A percentile compares a stretch with the other conserved stretches of the same genome.
Conservation (phyloP, 2,797 vertebrate genomes). For the Nannoperca australis region DNA sequence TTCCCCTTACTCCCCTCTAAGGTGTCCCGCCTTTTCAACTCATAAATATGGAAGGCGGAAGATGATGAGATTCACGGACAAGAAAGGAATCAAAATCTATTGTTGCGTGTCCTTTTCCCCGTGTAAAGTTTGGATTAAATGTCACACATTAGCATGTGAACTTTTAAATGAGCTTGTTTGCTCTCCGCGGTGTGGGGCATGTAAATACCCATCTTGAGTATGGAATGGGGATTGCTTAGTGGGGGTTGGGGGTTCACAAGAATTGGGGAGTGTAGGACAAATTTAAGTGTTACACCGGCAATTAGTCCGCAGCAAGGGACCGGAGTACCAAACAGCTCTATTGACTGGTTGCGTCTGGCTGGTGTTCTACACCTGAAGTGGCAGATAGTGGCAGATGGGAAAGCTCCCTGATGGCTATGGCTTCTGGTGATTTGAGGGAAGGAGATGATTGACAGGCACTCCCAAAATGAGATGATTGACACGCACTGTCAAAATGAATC, state of each 20-base stretch:
- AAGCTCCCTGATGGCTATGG: constrained; percentile 72
- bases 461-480: constrained; percentile 78
- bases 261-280: constrained; percentile 64
- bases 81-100: constrained; percentile 90
- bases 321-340: constrained; percentile 70
- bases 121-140: constrained; percentile 93
- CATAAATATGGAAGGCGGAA: constrained; percentile 88
- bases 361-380: constrained; percentile 73
- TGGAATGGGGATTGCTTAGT: constrained; percentile 76
- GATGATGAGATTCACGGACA: constrained; percentile 86
- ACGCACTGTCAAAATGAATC: constrained; percentile 72
- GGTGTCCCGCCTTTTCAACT: constrained; percentile 82
- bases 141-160: constrained; percentile 93
- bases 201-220: constrained; percentile 88
- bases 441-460: constrained; percentile 80
- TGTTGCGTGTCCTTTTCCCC: constrained; percentile 90
- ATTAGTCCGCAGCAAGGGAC: constrained; percentile 81
- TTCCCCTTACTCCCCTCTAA: constrained; percentile 60
- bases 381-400: constrained; percentile 73
- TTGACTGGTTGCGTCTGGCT: constrained; percentile 69
- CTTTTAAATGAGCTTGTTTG: constrained; percentile 94
- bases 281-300: constrained; percentile 76
- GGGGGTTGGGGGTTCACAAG: constrained; percentile 29
- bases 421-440: constrained; percentile 68
- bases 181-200: constrained; percentile 85